Conservation (phyloP, 2,888 invertebrate genomes). For the Fragum whitleyi region DNA sequence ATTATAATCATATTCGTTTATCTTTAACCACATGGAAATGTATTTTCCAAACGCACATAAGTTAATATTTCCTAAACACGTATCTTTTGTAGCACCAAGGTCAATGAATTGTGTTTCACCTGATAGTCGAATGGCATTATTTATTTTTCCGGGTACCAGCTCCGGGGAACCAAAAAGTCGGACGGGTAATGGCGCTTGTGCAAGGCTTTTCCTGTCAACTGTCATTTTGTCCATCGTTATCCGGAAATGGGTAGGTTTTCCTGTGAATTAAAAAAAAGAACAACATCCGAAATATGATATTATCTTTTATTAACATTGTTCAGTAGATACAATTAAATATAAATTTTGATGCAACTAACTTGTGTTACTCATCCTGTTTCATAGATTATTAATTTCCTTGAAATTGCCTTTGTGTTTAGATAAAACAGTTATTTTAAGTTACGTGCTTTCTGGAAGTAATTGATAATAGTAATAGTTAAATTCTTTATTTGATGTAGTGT, state of each 20-base stretch:
- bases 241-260: conserved; percentile 72
- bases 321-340: no score
- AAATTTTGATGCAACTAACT: no score
- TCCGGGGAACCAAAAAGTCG: conserved; percentile 68
- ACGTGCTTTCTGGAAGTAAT: no score
- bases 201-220: conserved; percentile 63
- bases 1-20: conserved; percentile 76
- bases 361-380: no score
- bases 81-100: conserved; percentile 73
- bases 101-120: conserved; percentile 82
- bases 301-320: no score
- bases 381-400: no score
- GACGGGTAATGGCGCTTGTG: conserved; percentile 65
- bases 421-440: no score
- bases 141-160: conserved; percentile 76
- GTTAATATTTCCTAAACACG: conserved; percentile 81
- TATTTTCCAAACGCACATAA: conserved; percentile 80
- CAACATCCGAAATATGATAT: no score
- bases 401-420: no score
- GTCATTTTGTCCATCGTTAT: conserved; percentile 76
- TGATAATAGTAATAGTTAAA: no score
- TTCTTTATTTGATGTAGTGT: no score
- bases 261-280: conserved; percentile 67
- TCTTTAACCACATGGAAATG: conserved; percentile 80
- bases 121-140: conserved; percentile 76